Evolutionary conservation across 2,888 invertebrate genomes (phyloP).

Genomic region (Willowsia nigromaculata): DNA sequence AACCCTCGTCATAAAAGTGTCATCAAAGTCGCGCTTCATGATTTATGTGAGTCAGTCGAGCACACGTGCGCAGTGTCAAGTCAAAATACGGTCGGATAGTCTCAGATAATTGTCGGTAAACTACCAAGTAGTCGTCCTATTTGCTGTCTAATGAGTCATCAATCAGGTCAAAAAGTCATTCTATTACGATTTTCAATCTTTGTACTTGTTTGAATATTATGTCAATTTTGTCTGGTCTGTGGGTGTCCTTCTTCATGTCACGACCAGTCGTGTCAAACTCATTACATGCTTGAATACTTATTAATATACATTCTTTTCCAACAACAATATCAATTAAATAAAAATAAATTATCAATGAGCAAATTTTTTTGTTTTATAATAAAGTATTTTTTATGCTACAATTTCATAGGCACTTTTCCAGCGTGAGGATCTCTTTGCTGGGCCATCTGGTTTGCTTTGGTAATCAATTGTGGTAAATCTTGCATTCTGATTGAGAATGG

Average conservation of each 20-base stretch:
- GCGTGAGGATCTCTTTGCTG: background rate
- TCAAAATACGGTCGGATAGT: background rate
- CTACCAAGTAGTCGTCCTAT: too few species aligned
- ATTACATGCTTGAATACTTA: too few species aligned
- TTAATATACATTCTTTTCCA: too few species aligned
- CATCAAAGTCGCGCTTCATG: slow-evolving; percentile 1
- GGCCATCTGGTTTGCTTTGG: slow-evolving; percentile 25
- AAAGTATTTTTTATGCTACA: background rate
- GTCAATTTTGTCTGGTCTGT: background rate
- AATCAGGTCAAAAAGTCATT: background rate
- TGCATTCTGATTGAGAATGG: slow-evolving; percentile 62
- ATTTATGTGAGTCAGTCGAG: background rate
- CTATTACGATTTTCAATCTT: too few species aligned
- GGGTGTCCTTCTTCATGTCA: too few species aligned
- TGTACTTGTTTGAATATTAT: background rate
- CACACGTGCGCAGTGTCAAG: background rate
- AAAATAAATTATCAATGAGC: background rate
- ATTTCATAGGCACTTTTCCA: slow-evolving; percentile 34
- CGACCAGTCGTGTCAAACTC: background rate
- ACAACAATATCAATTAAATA: too few species aligned
- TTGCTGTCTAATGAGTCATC: too few species aligned
- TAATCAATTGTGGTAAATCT: slow-evolving; percentile 64
- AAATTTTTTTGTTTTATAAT: background rate
- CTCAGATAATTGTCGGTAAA: too few species aligned
- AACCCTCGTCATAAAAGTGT: background rate